These are phyloP conservation scores for Sphenopsis melanotis DNA, from an alignment of 2,797 vertebrate genomes.

Conservation along the genomic window DNA sequence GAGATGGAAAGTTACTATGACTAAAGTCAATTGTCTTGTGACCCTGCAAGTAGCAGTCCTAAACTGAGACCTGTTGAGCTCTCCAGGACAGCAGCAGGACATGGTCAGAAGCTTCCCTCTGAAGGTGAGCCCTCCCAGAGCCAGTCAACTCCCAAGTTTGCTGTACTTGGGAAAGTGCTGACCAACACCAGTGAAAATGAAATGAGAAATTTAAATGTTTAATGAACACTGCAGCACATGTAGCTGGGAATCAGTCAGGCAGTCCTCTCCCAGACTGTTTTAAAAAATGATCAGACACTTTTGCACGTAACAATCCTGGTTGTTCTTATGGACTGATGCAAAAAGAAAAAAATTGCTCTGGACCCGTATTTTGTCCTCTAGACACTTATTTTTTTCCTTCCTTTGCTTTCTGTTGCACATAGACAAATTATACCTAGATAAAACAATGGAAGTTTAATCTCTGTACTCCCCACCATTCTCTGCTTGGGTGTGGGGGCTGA, in stretches of 20 bases:
- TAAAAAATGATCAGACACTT: not conserved
- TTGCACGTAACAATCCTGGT: not conserved
- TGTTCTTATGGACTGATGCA: not conserved
- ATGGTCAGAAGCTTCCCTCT: fast-evolving
- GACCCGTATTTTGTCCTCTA: not conserved
- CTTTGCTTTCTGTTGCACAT: not conserved
- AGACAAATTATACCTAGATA: not conserved
- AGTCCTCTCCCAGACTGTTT: not conserved
- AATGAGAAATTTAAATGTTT: not conserved
- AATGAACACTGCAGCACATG: not conserved
- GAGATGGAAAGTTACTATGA: not conserved
- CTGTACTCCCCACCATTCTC: not conserved
- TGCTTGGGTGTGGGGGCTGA: not conserved
- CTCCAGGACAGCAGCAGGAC: fast-evolving
- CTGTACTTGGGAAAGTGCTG: fast-evolving
- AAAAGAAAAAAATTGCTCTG: not conserved
- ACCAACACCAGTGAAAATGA: not conserved
- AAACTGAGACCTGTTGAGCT: not conserved
- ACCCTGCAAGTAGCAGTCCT: not conserved
- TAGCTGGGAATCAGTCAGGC: not conserved
- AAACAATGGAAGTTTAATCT: not conserved
- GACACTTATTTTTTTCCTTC: not conserved
- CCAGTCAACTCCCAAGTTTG: fast-evolving
- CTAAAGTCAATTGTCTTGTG: not conserved
- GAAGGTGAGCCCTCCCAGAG: not conserved